phyloP scores from a whole-genome alignment of 2,888 invertebrate genomes.

The Onthophagus sagittarius region DNA sequence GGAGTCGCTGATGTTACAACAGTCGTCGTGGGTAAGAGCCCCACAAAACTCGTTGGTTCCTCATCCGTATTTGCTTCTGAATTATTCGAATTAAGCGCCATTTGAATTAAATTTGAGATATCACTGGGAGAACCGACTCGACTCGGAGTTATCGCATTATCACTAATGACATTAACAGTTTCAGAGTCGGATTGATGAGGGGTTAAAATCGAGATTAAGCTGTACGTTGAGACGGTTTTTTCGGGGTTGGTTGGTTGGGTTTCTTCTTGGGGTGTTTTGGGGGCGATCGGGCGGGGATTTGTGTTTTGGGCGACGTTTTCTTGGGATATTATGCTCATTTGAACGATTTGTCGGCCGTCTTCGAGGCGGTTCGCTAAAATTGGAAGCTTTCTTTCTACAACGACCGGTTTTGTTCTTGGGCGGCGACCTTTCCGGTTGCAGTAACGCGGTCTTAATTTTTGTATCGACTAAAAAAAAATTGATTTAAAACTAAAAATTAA shows the following conservation, averaged over 20 bases:
- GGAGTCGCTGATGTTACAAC: slow-evolving; percentile 33
- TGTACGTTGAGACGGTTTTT: slow-evolving; percentile 9
- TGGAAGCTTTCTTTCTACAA: slow-evolving; percentile 72
- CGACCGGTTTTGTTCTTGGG: slow-evolving; percentile 57
- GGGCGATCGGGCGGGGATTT: slow-evolving; percentile 27
- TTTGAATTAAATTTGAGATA: slow-evolving; percentile 36
- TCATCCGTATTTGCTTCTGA: slow-evolving; percentile 21
- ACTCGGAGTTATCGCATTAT: slow-evolving; percentile 33
- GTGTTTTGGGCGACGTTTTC: slow-evolving; percentile 23
- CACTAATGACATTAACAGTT: slow-evolving; percentile 23
- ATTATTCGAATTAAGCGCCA: slow-evolving; percentile 31
- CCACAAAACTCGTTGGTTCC: slow-evolving; percentile 36
- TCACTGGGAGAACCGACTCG: slow-evolving; percentile 37
- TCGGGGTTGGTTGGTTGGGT: background rate
- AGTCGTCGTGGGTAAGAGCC: slow-evolving; percentile 32
- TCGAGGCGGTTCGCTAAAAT: slow-evolving; percentile 56
- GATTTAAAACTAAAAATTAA: slow-evolving; percentile 4
- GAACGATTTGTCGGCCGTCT: slow-evolving; percentile 50
- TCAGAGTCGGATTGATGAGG: background rate
- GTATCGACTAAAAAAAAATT: slow-evolving; percentile 40
- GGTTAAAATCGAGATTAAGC: background rate
- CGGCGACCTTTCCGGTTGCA: slow-evolving; percentile 47
- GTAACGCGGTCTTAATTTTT: slow-evolving; percentile 44
- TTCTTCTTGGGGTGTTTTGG: slow-evolving; percentile 22
- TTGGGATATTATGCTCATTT: slow-evolving; percentile 47